Base-by-base conservation (phyloP, 2,113 vertebrate genomes). In the Catharus minimus region DNA sequence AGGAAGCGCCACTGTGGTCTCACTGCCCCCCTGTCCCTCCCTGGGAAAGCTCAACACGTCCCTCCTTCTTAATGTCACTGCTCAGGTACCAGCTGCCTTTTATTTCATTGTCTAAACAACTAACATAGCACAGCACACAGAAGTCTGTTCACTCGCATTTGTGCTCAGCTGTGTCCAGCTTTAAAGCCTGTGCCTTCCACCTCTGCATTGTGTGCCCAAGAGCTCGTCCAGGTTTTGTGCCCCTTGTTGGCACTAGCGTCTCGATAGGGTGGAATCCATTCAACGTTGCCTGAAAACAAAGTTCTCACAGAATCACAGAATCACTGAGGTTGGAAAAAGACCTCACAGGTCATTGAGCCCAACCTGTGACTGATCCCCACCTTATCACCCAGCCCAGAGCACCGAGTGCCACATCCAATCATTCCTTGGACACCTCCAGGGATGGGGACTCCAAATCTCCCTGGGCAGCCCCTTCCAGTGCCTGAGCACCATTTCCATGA, bases 341-440 rank as follows among this genome's bases (percentile, higher is more conserved):
- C 11, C 9, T 58, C 3, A 0, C 17, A 32, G 32, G 36, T 36
- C 44, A 22, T 36, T 0, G 1, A 58, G 36, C 44, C 52, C 44
- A 58, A 9, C 11, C 17, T 44, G 38, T 50, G 38, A 7, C 32
- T 1, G 0, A 32, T 44, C 14, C 14, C n/a, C 32, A 58, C 27
- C 7, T 7, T 18, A 26, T 32, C 44, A 75, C 38, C 43, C 44
- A 67, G 53, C 6, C 36, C 32, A 44, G 13, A 41, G 36, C 16
- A 57, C 30, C 50, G 30, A 32, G 13, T 58, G 36, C 7, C 36
- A 32, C 1, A 1, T 43, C 44, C 52, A 43, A 32, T 15, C 13
- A 12, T 67, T 27, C 38, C 38, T 15, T 52, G 21, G 21, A 67
- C 11, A 12, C 9, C 21, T 67, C 1, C 26, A 32, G 38, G 21